Evolutionary conservation across 2,888 invertebrate species (phyloP).

Genomic region (Odontocerum albicorne): DNA sequence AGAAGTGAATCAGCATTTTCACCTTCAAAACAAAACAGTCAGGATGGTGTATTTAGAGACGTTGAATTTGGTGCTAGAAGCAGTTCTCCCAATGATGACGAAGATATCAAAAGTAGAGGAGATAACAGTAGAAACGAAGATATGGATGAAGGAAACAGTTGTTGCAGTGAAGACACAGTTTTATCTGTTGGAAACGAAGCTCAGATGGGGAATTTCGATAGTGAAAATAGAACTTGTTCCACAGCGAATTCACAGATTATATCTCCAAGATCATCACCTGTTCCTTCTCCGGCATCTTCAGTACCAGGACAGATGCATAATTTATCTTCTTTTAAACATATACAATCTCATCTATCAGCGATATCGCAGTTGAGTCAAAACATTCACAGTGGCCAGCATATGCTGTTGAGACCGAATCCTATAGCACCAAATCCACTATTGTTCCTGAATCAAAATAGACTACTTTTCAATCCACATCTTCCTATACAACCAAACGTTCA

Average conservation of each 20-base stretch:
- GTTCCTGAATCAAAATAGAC: constrained; percentile 53
- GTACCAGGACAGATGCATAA: constrained; percentile 41
- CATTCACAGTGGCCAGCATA: constrained; percentile 49
- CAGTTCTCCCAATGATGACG: constrained; percentile 42
- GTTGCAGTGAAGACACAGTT: constrained; percentile 77
- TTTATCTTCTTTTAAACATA: constrained; percentile 64
- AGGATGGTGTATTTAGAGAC: constrained; percentile 24
- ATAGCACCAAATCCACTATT: constrained; percentile 55
- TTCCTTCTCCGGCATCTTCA: constrained; percentile 39
- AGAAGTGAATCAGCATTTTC: constrained; percentile 24
- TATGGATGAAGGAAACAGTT: constrained; percentile 62
- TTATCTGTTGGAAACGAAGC: constrained; percentile 81
- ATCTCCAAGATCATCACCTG: constrained; percentile 35
- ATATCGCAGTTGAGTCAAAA: constrained; percentile 66
- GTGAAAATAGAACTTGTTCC: constrained; percentile 32
- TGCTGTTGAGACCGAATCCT: constrained; percentile 52
- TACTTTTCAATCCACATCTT: constrained; percentile 48
- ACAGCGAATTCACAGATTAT: constrained; percentile 37
- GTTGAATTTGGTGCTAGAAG: constrained; percentile 25
- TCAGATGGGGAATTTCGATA: constrained; percentile 49
- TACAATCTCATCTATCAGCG: constrained; percentile 68
- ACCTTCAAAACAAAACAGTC: constrained; percentile 14
- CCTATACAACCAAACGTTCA: constrained; percentile 44
- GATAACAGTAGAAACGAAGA: constrained; percentile 43
- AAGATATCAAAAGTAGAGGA: constrained; percentile 30